Evolutionary conservation across 2,113 vertebrate species (phyloP).

Genomic region (Cyanoderma ruficeps): DNA sequence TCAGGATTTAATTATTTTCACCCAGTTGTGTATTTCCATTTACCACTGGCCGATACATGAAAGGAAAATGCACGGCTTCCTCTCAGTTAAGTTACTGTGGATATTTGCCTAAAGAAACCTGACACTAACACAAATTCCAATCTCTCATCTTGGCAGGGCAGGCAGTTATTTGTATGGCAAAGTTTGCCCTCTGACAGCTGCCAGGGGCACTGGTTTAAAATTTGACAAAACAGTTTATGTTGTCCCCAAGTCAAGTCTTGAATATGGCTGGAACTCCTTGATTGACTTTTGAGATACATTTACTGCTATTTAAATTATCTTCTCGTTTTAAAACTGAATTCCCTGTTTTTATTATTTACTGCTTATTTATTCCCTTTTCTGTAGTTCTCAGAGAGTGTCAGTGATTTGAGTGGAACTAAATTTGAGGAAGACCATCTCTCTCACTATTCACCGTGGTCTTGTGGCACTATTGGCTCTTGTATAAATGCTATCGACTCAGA

Average conservation of each 20-base stretch:
- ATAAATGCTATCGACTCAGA: constrained; percentile 90
- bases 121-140: neutral
- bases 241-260: neutral
- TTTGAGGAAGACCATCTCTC: constrained; percentile 87
- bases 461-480: constrained; percentile 87
- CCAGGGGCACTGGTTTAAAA: neutral
- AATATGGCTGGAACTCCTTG: neutral
- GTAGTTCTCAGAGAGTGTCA: constrained; percentile 84
- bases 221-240: neutral
- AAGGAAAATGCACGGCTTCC: neutral
- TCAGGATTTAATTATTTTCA: neutral
- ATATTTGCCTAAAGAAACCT: neutral
- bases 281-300: neutral
- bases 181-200: neutral
- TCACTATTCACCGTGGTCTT: constrained; percentile 96
- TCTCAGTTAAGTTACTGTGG: neutral
- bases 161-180: neutral
- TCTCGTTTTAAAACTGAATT: neutral
- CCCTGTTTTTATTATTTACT: constrained; percentile 5
- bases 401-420: constrained; percentile 82
- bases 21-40: neutral
- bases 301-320: neutral
- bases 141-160: neutral
- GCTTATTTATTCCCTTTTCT: constrained; percentile 24
- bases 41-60: neutral